phyloP scores from a whole-genome alignment of 2,113 vertebrate genomes.

The Pan troglodytes region NHGRI_mPanTro3-v2.1_pri NC_086016.1:19513001-19513500 shows the following conservation, averaged over 20 bases:
- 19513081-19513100: constrained; percentile 87
- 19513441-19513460: background rate
- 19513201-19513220: background rate
- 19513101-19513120: constrained; percentile 87
- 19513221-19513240: background rate
- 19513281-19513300: background rate
- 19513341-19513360: background rate
- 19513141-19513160: background rate
- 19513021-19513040: constrained; percentile 74
- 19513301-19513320: background rate
- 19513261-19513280: background rate
- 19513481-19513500: background rate
- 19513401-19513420: no score
- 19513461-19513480: background rate
- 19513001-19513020: constrained; percentile 88
- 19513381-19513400: background rate
- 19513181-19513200: background rate
- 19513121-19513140: background rate
- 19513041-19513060: constrained; percentile 87
- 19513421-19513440: background rate
- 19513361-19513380: background rate
- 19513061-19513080: constrained; percentile 86
- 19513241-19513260: background rate
- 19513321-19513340: background rate
- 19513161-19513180: background rate